Conservation (phyloP, 2,797 vertebrate genomes). For the Enteromius viviparus region DNA sequence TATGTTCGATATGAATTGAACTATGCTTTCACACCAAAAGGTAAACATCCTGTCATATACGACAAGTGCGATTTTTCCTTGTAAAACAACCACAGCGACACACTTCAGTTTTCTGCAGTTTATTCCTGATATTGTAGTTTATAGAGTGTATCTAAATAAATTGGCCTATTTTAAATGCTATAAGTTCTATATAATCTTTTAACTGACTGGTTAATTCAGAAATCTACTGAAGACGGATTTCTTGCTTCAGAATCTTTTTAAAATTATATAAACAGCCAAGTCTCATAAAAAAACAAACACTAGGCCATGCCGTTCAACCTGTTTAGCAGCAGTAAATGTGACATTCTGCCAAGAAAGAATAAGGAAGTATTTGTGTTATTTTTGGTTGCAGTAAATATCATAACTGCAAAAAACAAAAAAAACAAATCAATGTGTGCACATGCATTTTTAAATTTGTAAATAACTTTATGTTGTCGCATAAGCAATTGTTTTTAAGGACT, state of each 20-base stretch:
- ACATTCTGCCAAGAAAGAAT: not conserved
- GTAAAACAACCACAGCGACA: not conserved
- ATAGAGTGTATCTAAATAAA: not conserved
- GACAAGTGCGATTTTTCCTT: not conserved
- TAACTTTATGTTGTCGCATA: not conserved
- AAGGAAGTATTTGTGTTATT: not conserved
- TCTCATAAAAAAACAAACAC: not conserved
- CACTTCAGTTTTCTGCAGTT: not conserved
- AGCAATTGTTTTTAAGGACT: no score
- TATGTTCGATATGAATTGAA: constrained; percentile 56
- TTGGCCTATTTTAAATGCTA: not conserved
- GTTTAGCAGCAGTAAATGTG: constrained; percentile 50
- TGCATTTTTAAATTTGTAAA: not conserved
- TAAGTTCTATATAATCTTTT: not conserved
- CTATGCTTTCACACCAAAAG: constrained; percentile 60
- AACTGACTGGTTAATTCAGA: not conserved
- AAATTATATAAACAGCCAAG: not conserved
- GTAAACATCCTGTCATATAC: constrained; percentile 56
- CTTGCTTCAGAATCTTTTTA: not conserved
- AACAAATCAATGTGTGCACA: not conserved
- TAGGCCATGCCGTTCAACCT: constrained; percentile 41
- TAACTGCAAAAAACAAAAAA: not conserved
- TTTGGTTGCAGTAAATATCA: not conserved
- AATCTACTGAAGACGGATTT: not conserved
- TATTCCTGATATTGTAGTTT: not conserved